phyloP scores from a whole-genome alignment of 2,888 invertebrate species.

The Rotaria socialis region DNA sequence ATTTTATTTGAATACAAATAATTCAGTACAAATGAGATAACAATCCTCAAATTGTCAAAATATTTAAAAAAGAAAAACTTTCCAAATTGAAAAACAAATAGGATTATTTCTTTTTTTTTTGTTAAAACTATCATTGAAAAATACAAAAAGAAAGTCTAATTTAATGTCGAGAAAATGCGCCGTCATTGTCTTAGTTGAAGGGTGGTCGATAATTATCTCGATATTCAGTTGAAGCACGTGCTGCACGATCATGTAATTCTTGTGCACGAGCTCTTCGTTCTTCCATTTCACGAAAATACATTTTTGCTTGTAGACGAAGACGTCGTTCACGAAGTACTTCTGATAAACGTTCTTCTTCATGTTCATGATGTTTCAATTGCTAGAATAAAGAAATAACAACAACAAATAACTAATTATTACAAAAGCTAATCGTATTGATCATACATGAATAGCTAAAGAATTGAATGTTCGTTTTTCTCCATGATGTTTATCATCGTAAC shows the following conservation, averaged over 20 bases:
- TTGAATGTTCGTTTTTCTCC: neutral
- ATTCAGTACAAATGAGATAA: too few species aligned
- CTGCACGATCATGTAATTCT: neutral
- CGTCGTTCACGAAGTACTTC: neutral
- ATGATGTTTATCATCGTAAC: neutral
- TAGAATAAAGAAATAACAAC: neutral
- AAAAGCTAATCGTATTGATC: neutral
- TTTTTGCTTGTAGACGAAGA: conserved; percentile 12
- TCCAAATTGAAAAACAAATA: too few species aligned
- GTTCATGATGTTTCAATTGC: neutral
- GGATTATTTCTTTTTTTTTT: too few species aligned
- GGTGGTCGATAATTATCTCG: conserved; percentile 10
- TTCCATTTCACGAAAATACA: neutral
- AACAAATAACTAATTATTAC: too few species aligned
- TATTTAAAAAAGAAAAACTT: too few species aligned
- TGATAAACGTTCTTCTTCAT: neutral
- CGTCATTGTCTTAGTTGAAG: neutral
- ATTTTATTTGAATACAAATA: too few species aligned
- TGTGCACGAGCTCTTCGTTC: neutral
- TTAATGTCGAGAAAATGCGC: neutral
- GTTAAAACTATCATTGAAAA: too few species aligned
- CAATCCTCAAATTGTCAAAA: too few species aligned
- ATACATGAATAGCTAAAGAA: neutral
- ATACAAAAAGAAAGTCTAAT: neutral
- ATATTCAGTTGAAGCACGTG: neutral